Percentiles rank a stretch among this genome's conserved stretches.
Conservation (phyloP, 2,113 vertebrate genomes). For the Heterochromis multidens region DNA sequence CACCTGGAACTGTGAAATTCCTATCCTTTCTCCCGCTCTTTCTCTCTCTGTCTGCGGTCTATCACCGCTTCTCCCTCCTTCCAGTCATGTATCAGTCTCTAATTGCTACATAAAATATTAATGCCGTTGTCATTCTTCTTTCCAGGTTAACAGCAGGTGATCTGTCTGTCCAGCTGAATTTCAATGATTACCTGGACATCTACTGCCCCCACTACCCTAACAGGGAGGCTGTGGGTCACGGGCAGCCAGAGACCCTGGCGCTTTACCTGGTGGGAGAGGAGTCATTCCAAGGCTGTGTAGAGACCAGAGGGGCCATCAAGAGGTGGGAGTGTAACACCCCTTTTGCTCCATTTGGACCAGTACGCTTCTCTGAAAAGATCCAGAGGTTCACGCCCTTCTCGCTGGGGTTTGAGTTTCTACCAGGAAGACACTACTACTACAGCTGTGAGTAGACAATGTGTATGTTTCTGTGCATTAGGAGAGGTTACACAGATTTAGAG, state of each 20-base stretch:
- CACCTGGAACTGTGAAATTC: slow-evolving; percentile 15
- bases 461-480: neutral
- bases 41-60: neutral
- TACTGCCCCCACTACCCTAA: slow-evolving; percentile 88
- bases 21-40: neutral
- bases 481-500: neutral
- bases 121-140: neutral
- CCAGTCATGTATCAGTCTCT: neutral
- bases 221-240: slow-evolving; percentile 12
- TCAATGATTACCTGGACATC: slow-evolving; percentile 98
- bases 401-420: slow-evolving; percentile 93
- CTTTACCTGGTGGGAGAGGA: slow-evolving; percentile 89
- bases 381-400: slow-evolving; percentile 98
- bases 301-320: slow-evolving; percentile 87
- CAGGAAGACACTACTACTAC: slow-evolving; percentile 93
- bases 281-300: slow-evolving; percentile 87
- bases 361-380: slow-evolving; percentile 96
- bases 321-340: slow-evolving; percentile 96
- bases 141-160: slow-evolving; percentile 86
- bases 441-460: slow-evolving; percentile 84
- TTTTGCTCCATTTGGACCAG: slow-evolving; percentile 84
- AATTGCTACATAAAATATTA: slow-evolving; percentile 33
- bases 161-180: slow-evolving; percentile 88
- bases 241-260: slow-evolving; percentile 82
- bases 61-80: neutral